Percentiles rank a stretch among this genome's conserved stretches.
phyloP scores from a whole-genome alignment of 2,113 vertebrate genomes.

The Alouatta palliata region DNA sequence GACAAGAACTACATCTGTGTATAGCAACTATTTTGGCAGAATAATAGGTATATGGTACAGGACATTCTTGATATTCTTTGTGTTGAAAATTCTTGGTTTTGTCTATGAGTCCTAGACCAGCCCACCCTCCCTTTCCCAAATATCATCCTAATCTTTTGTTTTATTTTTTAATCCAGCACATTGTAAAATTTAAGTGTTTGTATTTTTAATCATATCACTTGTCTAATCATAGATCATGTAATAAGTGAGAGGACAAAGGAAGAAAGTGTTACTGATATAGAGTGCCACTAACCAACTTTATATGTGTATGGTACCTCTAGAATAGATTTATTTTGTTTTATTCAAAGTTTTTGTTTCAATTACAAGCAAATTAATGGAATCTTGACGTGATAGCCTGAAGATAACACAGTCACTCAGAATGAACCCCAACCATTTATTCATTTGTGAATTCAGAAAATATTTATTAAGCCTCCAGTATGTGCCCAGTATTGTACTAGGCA shows the following conservation, averaged over 20 bases:
- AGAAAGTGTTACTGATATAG: not conserved
- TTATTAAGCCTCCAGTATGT: not conserved
- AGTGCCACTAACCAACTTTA: not conserved
- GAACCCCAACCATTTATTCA: constrained; percentile 1
- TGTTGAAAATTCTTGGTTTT: constrained; percentile 34
- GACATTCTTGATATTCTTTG: not conserved
- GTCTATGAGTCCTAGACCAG: not conserved
- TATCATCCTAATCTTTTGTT: not conserved
- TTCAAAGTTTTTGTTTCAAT: constrained; percentile 46
- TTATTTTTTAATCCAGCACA: not conserved
- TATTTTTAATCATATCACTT: not conserved
- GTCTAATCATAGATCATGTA: not conserved
- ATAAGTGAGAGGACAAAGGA: not conserved
- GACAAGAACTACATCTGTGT: not conserved
- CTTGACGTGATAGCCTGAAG: constrained; percentile 16
- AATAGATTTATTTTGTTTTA: constrained; percentile 47
- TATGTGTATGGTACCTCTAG: not conserved
- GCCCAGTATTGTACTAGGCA: not conserved
- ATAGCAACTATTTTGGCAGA: not conserved
- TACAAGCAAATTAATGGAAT: constrained; percentile 47
- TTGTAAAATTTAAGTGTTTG: not conserved
- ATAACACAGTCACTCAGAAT: constrained; percentile 50
- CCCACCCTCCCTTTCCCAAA: not conserved
- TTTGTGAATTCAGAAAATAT: constrained; percentile 34
- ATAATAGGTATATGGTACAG: not conserved